Conservation (phyloP, 2,888 invertebrate species). For the Cecidostiba fungosa region DNA sequence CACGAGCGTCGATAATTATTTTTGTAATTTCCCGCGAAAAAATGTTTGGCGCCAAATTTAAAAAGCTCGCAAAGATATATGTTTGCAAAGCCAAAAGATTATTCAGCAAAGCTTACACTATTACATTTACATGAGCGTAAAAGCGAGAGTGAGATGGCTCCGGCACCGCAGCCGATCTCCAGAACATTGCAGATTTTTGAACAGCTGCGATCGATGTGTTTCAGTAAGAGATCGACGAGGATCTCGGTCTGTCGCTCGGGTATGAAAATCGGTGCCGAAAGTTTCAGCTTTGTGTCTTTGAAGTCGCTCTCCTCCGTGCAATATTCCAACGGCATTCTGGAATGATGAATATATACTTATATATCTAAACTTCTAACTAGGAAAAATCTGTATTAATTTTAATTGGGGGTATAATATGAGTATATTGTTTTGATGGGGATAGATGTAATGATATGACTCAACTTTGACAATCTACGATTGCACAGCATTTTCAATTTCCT, state of each 20-base stretch:
- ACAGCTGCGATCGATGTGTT: conserved; percentile 68
- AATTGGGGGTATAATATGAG: neutral
- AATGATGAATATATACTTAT: conserved; percentile 76
- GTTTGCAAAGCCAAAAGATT: neutral
- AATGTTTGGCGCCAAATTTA: neutral
- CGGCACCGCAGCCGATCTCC: conserved; percentile 86
- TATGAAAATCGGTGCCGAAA: conserved; percentile 86
- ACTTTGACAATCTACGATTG: conserved; percentile 41
- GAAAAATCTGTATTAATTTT: conserved; percentile 65
- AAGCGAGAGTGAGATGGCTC: conserved; percentile 84
- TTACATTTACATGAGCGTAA: conserved; percentile 76
- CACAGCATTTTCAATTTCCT: conserved; percentile 39
- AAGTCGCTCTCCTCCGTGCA: conserved; percentile 86
- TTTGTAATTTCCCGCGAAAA: neutral
- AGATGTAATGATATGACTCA: neutral
- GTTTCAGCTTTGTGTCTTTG: conserved; percentile 79
- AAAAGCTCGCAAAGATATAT: neutral
- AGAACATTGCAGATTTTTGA: conserved; percentile 77
- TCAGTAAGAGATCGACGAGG: conserved; percentile 82
- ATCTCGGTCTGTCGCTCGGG: conserved; percentile 87
- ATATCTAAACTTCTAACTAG: conserved; percentile 80
- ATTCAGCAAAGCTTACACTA: conserved; percentile 40
- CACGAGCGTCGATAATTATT: neutral
- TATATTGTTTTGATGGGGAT: neutral
- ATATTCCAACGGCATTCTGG: conserved; percentile 86